Base-by-base conservation (phyloP, 2,797 vertebrate species). In the Microctenopoma steveboyesi region DNA sequence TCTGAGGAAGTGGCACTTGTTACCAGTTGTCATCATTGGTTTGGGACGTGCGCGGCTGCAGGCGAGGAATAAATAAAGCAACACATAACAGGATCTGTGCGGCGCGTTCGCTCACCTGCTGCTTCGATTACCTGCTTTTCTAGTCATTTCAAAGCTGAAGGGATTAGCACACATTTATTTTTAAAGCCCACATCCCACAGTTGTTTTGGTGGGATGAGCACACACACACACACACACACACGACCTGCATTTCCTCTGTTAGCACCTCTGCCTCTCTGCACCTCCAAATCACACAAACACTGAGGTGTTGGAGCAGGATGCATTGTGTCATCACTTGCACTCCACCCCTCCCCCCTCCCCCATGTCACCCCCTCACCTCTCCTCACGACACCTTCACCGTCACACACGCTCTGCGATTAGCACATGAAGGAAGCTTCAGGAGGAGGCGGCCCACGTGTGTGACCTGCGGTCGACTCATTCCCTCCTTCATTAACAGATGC, bases 291-390 rank as follows among this genome's bases (percentile, higher is more conserved):
- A 82, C 86, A 83, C 88, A 81, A 91, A 91, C 86, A 87, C 58
- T 0, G 87, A 92, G 88, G 91, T 88, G 92, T 83, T 15, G 68
- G 78, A 63, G 78, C 91, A 93, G 93, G 93, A 93, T 93, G 87
- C 88, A 88, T 89, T 92, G 92, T 92, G 90, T 93, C 90, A 82
- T 82, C 86, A 61, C 86, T 78, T 79, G 76, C 83, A 81, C 74
- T 85, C 71, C 78, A 64, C 65, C 53, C 62, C 25, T 3, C 67
- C 55, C 64, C 70, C 55, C 48, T 56, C 39, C 39, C 28, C 28
- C 28, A 33, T 33, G 30, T 33, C 30, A 33, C 30, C 30, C 67
- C 55, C 64, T 18, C 75, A 55, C 53, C 63, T 71, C 80, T 72
- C 56, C 51, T 57, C 39, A 4, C 43, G 7, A 66, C 25, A 3